Conservation (phyloP, 2,113 vertebrate genomes). For the Labeo rohita region DNA sequence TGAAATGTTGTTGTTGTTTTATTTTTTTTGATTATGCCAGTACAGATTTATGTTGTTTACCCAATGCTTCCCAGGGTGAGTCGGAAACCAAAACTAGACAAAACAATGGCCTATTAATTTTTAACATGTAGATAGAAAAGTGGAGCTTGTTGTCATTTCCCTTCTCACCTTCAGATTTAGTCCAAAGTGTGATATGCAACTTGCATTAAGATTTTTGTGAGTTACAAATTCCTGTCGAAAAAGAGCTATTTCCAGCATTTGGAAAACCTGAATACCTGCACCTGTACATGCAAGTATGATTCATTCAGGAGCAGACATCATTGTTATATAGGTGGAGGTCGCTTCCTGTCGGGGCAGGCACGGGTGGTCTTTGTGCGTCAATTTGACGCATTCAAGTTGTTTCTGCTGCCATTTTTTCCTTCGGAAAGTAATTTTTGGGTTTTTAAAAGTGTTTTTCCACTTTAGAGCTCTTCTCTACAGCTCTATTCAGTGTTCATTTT, state of each 20-base stretch:
- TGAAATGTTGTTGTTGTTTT: neutral
- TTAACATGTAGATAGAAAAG: neutral
- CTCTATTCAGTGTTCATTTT: neutral
- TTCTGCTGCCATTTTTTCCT: neutral
- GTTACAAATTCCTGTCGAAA: too few relatives aligned
- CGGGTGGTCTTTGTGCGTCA: neutral
- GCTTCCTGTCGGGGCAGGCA: neutral
- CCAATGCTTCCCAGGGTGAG: neutral
- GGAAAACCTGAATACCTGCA: neutral
- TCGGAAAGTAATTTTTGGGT: neutral
- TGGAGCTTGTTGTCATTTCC: neutral
- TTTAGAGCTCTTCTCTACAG: neutral
- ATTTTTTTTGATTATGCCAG: neutral
- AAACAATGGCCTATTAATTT: neutral
- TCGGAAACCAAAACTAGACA: neutral
- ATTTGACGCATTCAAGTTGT: neutral
- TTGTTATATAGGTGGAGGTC: neutral
- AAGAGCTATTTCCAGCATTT: neutral
- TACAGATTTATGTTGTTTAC: conserved; percentile 14
- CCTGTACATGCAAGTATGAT: neutral
- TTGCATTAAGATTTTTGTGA: neutral
- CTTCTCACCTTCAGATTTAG: neutral
- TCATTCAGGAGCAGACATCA: neutral
- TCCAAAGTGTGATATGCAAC: neutral
- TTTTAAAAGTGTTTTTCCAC: neutral